phyloP scores from a whole-genome alignment of 2,113 vertebrate genomes.

The Heptranchias perlo region DNA sequence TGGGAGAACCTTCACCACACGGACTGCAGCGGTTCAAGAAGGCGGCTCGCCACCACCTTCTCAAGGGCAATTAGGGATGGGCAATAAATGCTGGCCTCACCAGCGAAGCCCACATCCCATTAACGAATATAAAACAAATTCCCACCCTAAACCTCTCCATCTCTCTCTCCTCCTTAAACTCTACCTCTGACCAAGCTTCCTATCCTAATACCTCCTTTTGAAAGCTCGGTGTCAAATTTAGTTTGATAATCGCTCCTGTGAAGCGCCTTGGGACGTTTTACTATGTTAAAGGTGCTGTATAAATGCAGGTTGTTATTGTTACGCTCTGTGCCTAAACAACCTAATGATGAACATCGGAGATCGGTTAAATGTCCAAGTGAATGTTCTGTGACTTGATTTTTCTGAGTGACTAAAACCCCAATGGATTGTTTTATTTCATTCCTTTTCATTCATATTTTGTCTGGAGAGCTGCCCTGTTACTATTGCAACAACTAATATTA shows the following conservation, averaged over 20 bases:
- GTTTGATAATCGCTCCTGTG: too few relatives aligned
- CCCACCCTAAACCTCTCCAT: background rate
- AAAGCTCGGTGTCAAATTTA: background rate
- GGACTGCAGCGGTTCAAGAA: too few relatives aligned
- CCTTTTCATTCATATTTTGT: background rate
- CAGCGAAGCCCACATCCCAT: too few relatives aligned
- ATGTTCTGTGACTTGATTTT: background rate
- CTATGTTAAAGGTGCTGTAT: too few relatives aligned
- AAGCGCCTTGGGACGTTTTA: too few relatives aligned
- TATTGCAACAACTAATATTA: background rate
- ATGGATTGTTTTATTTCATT: background rate
- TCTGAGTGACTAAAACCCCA: background rate
- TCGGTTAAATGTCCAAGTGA: background rate
- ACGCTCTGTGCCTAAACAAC: background rate
- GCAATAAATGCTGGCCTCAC: too few relatives aligned
- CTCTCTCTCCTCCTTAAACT: background rate
- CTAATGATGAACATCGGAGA: background rate
- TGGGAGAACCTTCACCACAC: too few relatives aligned
- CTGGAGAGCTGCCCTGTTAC: background rate
- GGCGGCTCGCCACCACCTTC: too few relatives aligned
- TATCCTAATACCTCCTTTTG: background rate
- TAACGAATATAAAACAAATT: too few relatives aligned
- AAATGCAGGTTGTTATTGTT: too few relatives aligned
- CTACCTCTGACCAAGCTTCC: background rate
- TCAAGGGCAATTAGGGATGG: too few relatives aligned